phyloP scores from a whole-genome alignment of 2,797 vertebrate species.

The Menidia menidia region DNA sequence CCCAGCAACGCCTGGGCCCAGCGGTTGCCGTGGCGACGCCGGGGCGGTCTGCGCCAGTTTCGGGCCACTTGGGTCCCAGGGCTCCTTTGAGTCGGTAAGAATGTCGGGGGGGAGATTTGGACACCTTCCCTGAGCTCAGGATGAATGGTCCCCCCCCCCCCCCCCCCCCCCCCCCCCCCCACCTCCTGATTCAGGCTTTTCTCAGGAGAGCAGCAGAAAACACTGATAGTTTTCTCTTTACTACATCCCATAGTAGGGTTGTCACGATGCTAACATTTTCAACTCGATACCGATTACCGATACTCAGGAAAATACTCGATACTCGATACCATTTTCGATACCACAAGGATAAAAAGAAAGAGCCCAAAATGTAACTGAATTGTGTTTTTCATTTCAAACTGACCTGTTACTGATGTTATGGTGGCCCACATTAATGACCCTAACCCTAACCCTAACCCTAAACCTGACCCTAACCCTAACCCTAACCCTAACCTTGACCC shows the following conservation, averaged over 20 bases:
- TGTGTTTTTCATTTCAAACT: no score
- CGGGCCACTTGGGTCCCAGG: conserved; percentile 80
- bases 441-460: no score
- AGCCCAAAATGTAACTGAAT: no score
- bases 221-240: conserved; percentile 24
- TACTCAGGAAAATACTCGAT: no score
- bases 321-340: no score
- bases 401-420: no score
- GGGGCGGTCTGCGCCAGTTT: conserved; percentile 78
- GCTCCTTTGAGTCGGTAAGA: conserved; percentile 81
- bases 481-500: no score
- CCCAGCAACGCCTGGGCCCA: conserved; percentile 74
- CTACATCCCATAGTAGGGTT: not conserved
- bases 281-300: no score
- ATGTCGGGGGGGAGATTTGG: conserved; percentile 79
- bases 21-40: conserved; percentile 80
- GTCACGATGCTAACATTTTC: not conserved
- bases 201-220: conserved; percentile 41
- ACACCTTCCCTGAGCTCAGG: conserved; percentile 71
- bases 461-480: no score
- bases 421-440: no score
- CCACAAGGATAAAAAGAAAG: no score
- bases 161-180: conserved; percentile 38
- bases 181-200: no score
- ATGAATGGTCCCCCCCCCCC: conserved; percentile 74